Evolutionary conservation across 2,113 vertebrate genomes (phyloP).

Genomic region (Myrmophylax atrothorax): DNA sequence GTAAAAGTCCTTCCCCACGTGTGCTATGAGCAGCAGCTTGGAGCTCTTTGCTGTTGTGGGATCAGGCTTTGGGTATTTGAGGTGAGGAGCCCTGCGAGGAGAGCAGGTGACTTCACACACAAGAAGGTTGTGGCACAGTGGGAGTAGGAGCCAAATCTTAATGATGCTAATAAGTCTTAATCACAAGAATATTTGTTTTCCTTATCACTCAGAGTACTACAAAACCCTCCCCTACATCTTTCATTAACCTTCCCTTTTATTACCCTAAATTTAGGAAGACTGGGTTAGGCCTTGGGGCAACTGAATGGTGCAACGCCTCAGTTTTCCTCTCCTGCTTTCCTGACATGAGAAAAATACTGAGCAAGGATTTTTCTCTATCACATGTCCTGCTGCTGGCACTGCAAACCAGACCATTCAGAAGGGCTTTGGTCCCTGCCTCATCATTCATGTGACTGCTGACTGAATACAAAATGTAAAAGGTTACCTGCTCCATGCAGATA

Average conservation of each 20-base stretch:
- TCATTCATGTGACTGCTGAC: constrained; percentile 59
- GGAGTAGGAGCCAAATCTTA: background rate
- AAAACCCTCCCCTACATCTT: background rate
- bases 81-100: background rate
- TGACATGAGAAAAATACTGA: constrained; percentile 7
- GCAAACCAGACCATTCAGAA: background rate
- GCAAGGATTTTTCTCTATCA: constrained; percentile 4
- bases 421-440: background rate
- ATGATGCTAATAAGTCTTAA: background rate
- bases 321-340: background rate
- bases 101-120: background rate
- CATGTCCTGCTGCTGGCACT: constrained; percentile 33
- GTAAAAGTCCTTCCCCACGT: background rate
- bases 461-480: background rate
- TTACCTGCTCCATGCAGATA: constrained; percentile 12
- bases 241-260: background rate
- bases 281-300: background rate
- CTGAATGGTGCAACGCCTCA: background rate
- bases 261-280: background rate
- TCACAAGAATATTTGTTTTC: background rate
- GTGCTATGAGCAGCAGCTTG: background rate
- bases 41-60: background rate
- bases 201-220: background rate
- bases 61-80: accelerated
- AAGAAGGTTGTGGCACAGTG: background rate